phyloP scores from a whole-genome alignment of 2,888 invertebrate genomes.

The Lycocerus yunnanus region DNA sequence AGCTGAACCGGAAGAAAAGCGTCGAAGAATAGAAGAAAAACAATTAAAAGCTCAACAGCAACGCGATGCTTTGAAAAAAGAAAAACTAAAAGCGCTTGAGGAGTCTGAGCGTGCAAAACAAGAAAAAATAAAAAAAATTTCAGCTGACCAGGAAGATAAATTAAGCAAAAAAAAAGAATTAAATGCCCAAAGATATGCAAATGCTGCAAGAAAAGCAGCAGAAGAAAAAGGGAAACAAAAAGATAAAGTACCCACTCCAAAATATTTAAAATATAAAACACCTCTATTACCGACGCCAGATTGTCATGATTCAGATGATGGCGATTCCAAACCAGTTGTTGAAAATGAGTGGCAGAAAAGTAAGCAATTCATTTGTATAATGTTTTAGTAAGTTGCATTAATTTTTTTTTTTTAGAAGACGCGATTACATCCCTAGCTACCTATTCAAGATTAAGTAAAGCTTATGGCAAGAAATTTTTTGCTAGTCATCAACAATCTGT shows the following conservation, averaged over 20 bases:
- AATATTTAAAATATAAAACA: conserved; percentile 38
- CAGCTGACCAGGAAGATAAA: conserved; percentile 52
- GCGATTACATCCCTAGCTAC: conserved; percentile 21
- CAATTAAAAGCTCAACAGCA: conserved; percentile 55
- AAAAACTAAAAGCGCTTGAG: conserved; percentile 56
- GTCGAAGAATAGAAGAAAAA: too few relatives aligned
- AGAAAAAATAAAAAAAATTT: conserved; percentile 44
- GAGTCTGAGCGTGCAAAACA: conserved; percentile 57
- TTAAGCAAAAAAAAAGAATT: conserved; percentile 56
- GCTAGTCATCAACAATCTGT: conserved; percentile 66
- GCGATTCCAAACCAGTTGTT: conserved; percentile 46
- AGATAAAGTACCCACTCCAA: conserved; percentile 40
- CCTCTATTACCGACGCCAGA: conserved; percentile 61
- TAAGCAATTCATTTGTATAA: conserved; percentile 40
- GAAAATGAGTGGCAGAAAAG: conserved; percentile 56
- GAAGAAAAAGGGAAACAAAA: conserved; percentile 50
- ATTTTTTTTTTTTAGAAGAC: conserved; percentile 46
- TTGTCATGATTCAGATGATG: conserved; percentile 62
- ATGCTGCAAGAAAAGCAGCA: conserved; percentile 56
- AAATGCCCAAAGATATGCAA: conserved; percentile 56
- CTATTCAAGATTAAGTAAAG: conserved; percentile 28
- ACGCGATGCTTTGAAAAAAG: conserved; percentile 58
- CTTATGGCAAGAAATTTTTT: conserved; percentile 62
- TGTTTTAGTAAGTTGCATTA: neutral
- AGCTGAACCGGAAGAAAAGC: too few relatives aligned